Evolutionary conservation across 2,113 vertebrate genomes (phyloP).

Genomic region (Paratilapia polleni): DNA sequence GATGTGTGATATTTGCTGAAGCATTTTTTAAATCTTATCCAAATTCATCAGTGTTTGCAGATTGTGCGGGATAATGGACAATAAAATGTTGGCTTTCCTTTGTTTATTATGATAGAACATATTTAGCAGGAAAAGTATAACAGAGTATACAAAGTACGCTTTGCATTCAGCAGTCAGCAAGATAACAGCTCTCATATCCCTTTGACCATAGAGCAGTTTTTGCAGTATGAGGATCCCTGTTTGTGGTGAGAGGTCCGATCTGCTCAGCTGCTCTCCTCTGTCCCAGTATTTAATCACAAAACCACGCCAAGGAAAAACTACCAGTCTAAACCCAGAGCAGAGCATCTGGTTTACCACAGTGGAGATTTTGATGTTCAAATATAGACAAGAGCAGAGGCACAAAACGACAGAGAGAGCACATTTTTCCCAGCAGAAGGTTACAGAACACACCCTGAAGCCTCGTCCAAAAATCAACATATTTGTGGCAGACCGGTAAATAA

Average conservation of each 20-base stretch:
- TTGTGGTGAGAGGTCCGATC: constrained; percentile 27
- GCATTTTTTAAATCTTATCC: constrained; percentile 5
- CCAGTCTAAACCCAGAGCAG: constrained; percentile 48
- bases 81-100: neutral
- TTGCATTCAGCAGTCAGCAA: neutral
- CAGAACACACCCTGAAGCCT: constrained; percentile 59
- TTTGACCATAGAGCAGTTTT: constrained; percentile 6
- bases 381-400: constrained; percentile 59
- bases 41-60: constrained; percentile 14
- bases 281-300: constrained; percentile 49
- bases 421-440: constrained; percentile 65
- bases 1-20: constrained; percentile 22
- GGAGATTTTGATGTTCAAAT: constrained; percentile 68
- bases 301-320: constrained; percentile 61
- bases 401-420: constrained; percentile 53
- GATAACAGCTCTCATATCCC: constrained; percentile 26
- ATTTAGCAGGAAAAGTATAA: constrained; percentile 2
- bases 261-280: constrained; percentile 46
- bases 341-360: constrained; percentile 67
- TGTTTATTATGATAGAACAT: constrained; percentile 16
- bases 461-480: constrained; percentile 45
- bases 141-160: neutral
- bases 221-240: constrained; percentile 17
- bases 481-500: constrained; percentile 39
- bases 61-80: neutral